Percentiles rank a stretch among this genome's conserved stretches.
Evolutionary conservation across 92 coral and sea anemone genomes (phyloP).

Genomic region (Palythoa grandiflora): DNA sequence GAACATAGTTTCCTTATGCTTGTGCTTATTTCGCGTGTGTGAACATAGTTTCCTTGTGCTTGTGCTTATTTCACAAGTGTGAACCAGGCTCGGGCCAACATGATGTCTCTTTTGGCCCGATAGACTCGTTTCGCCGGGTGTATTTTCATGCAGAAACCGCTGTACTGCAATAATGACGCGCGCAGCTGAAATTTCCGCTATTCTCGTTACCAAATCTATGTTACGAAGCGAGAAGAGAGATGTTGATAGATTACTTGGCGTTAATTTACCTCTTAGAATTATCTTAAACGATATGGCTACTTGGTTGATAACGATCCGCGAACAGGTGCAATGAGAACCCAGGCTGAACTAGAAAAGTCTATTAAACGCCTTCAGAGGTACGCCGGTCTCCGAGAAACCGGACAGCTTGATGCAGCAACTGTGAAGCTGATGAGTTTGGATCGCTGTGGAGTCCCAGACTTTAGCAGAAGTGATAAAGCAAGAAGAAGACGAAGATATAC

Average conservation of each 20-base stretch:
- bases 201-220: not conserved
- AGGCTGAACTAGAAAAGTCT: conserved; percentile 32
- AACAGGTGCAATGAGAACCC: conserved; percentile 48
- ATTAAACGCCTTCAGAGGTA: conserved; percentile 69
- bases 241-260: too few relatives aligned
- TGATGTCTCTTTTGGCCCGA: too few relatives aligned
- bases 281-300: conserved; percentile 48
- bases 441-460: conserved; percentile 80
- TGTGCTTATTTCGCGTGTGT: too few relatives aligned
- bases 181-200: too few relatives aligned
- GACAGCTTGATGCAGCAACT: conserved; percentile 69
- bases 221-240: not conserved
- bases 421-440: conserved; percentile 63
- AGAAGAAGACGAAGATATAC: conserved; percentile 63
- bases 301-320: conserved; percentile 52
- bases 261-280: conserved; percentile 22
- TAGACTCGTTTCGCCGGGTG: too few relatives aligned
- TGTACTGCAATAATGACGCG: too few relatives aligned
- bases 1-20: too few relatives aligned
- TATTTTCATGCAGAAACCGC: too few relatives aligned
- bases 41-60: too few relatives aligned
- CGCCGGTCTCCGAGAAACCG: conserved; percentile 74
- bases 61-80: too few relatives aligned
- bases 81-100: too few relatives aligned
- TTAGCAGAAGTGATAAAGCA: conserved; percentile 30